Conservation (phyloP, 1,140 invertebrate genomes). For the Hypothenemus hampei region DNA sequence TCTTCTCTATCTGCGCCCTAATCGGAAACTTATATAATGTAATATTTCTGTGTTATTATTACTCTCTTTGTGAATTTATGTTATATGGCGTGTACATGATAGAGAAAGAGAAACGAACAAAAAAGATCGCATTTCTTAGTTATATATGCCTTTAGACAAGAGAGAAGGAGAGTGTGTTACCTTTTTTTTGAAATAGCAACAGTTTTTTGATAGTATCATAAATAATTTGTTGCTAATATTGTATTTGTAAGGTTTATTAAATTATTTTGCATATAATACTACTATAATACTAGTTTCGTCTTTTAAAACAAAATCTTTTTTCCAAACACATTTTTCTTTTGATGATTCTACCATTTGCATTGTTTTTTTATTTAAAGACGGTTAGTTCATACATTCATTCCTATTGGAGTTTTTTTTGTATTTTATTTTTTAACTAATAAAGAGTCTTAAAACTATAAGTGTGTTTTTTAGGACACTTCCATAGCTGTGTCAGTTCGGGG, state of each 20-base stretch:
- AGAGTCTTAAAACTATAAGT: conserved; percentile 22
- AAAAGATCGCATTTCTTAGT: conserved; percentile 9
- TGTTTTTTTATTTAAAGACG: too few relatives aligned
- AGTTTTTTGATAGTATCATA: conserved; percentile 19
- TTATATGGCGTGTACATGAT: too few relatives aligned
- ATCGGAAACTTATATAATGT: too few relatives aligned
- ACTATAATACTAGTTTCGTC: too few relatives aligned
- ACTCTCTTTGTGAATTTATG: too few relatives aligned
- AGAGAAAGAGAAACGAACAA: conserved; percentile 3
- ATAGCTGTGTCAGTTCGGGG: conserved; percentile 35
- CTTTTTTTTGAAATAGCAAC: conserved; percentile 18
- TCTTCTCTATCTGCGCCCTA: too few relatives aligned
- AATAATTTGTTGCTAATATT: conserved; percentile 15
- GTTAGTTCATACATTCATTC: conserved; percentile 26
- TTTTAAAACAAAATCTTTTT: conserved; percentile 2
- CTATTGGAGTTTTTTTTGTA: conserved; percentile 23
- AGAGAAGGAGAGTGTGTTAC: conserved; percentile 19
- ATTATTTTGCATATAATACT: conserved; percentile 18
- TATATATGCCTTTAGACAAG: conserved; percentile 22
- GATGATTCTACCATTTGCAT: conserved; percentile 1
- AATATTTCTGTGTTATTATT: too few relatives aligned
- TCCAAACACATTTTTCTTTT: conserved; percentile 1
- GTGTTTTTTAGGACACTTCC: conserved; percentile 38
- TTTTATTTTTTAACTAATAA: conserved; percentile 30
- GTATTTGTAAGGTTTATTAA: conserved; percentile 17